Conservation (phyloP, 1,140 invertebrate species). For the Pogonomyrmex barbatus region DNA sequence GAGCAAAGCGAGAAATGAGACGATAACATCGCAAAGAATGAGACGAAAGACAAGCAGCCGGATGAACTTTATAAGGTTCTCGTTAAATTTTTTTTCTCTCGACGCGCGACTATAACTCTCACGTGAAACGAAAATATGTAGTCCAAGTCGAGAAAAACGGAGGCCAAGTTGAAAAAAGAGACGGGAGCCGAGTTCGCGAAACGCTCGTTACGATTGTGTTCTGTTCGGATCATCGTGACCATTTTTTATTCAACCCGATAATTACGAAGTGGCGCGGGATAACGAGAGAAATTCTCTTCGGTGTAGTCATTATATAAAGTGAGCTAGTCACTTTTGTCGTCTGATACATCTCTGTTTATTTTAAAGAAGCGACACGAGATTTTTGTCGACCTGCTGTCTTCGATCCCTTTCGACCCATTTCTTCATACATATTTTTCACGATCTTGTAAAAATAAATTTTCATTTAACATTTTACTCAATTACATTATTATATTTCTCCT, state of each 20-base stretch:
- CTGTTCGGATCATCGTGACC: conserved; percentile 52
- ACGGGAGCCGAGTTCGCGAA: conserved; percentile 5
- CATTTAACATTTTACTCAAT: conserved; percentile 14
- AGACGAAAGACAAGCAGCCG: background rate
- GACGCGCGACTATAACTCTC: conserved; percentile 10
- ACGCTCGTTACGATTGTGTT: conserved; percentile 48
- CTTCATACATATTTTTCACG: background rate
- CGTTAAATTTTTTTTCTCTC: conserved; percentile 8
- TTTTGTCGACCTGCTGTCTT: background rate
- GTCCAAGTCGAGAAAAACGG: background rate
- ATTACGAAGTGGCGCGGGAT: conserved; percentile 28
- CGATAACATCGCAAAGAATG: background rate
- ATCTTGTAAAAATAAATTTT: background rate
- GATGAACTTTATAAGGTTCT: conserved; percentile 34
- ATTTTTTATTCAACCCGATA: conserved; percentile 49
- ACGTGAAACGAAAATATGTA: conserved; percentile 15
- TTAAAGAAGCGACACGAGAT: background rate
- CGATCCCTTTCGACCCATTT: background rate
- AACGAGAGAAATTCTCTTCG: conserved; percentile 45
- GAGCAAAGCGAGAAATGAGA: background rate
- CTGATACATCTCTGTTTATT: conserved; percentile 31
- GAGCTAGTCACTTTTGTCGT: conserved; percentile 22
- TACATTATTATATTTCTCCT: background rate
- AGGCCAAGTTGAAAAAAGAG: conserved; percentile 22
- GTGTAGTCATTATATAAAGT: conserved; percentile 11